Conservation (phyloP, 2,113 vertebrate genomes). For the Psilopogon haemacephalus region DNA sequence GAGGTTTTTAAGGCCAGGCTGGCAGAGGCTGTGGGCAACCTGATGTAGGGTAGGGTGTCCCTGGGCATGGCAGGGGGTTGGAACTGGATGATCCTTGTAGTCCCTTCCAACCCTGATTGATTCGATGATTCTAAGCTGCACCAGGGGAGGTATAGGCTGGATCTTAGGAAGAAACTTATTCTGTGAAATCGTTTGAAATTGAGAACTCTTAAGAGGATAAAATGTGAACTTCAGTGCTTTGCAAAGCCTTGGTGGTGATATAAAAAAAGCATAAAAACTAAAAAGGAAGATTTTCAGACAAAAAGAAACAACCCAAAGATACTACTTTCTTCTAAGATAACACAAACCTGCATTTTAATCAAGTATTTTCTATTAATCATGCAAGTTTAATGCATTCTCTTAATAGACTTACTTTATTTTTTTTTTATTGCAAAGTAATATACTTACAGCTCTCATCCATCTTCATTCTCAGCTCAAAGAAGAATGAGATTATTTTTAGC, state of each 20-base stretch:
- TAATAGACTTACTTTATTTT: neutral
- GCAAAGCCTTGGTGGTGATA: neutral
- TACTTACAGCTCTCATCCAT: neutral
- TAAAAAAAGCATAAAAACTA: neutral
- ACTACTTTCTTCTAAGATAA: neutral
- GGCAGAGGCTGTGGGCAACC: no score
- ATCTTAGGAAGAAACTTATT: no score
- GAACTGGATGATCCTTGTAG: no score
- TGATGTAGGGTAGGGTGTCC: no score
- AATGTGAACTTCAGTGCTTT: neutral
- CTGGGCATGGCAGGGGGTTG: no score
- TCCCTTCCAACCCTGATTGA: no score
- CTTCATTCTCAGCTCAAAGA: neutral
- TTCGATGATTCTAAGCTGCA: no score
- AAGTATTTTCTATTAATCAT: neutral
- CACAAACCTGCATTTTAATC: neutral
- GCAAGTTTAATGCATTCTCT: neutral
- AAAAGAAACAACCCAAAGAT: neutral
- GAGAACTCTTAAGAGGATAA: neutral
- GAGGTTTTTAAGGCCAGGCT: no score
- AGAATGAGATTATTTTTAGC: neutral
- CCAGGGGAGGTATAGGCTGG: no score
- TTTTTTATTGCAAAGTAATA: neutral
- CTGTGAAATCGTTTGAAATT: neutral
- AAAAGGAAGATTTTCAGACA: neutral